phyloP scores from a whole-genome alignment of 2,113 vertebrate species.

The Eleginops maclovinus region DNA sequence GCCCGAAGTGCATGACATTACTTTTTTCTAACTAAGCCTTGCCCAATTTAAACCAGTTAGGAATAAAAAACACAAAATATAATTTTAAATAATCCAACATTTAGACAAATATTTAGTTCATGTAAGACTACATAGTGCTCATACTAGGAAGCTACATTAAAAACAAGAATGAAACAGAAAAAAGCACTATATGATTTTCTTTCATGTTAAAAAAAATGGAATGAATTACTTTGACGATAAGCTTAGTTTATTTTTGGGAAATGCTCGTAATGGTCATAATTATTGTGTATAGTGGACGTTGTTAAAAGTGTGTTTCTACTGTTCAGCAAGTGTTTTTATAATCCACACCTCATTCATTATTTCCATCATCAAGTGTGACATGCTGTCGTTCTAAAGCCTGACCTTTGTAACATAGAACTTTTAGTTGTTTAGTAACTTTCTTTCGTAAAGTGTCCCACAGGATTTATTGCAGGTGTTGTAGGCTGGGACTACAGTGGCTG shows the following conservation, averaged over 20 bases:
- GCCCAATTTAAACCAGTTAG: not conserved
- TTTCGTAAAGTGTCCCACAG: not conserved
- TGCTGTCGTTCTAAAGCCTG: not conserved
- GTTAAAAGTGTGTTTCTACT: not conserved
- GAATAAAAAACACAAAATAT: not conserved
- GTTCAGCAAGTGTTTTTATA: not conserved
- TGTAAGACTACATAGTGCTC: not conserved
- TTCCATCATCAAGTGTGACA: not conserved
- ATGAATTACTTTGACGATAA: too few relatives aligned
- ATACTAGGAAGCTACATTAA: not conserved
- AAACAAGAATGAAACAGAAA: not conserved
- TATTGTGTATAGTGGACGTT: not conserved
- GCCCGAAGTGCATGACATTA: not conserved
- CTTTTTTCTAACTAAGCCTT: not conserved
- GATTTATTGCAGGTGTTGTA: not conserved
- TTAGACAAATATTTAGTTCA: not conserved
- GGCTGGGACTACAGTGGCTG: not conserved
- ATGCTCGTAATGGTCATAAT: too few relatives aligned
- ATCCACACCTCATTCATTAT: not conserved
- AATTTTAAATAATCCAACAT: not conserved
- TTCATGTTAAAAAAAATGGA: too few relatives aligned
- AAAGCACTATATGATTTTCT: too few relatives aligned
- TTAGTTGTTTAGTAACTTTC: not conserved
- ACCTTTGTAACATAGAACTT: too few relatives aligned
- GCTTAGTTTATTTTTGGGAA: not conserved